Evolutionary conservation across 2,888 invertebrate species (phyloP).

Genomic region (Chaitophorus viminalis): DNA sequence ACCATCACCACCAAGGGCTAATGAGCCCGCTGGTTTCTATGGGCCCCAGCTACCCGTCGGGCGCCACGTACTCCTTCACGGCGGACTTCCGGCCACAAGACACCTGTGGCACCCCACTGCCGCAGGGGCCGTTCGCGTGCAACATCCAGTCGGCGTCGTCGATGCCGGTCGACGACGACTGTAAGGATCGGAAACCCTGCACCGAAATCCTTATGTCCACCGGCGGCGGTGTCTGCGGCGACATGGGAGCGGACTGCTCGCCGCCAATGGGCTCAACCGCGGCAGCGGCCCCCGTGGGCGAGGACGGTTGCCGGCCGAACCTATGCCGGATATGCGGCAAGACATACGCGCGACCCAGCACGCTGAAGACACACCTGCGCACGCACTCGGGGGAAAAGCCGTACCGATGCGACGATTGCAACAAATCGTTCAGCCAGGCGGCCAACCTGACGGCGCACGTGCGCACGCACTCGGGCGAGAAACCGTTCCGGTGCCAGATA

Average conservation of each 20-base stretch:
- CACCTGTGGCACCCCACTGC: constrained; percentile 67
- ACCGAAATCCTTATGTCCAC: constrained; percentile 29
- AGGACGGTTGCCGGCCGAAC: constrained; percentile 76
- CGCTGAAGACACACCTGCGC: constrained; percentile 94
- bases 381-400: constrained; percentile 97
- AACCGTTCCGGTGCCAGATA: constrained; percentile 95
- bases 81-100: constrained; percentile 72
- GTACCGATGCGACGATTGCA: constrained; percentile 91
- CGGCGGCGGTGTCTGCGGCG: not conserved
- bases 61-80: constrained; percentile 82
- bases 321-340: constrained; percentile 95
- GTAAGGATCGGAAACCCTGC: constrained; percentile 36
- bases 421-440: constrained; percentile 97
- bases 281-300: constrained; percentile 28
- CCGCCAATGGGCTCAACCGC: constrained; percentile 5
- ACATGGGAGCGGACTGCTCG: not conserved
- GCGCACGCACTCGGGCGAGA: constrained; percentile 95
- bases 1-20: constrained; percentile 73
- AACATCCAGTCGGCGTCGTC: constrained; percentile 67
- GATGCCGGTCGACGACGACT: constrained; percentile 32
- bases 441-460: constrained; percentile 98
- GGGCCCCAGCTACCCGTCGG: constrained; percentile 69
- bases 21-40: constrained; percentile 72
- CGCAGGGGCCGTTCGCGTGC: constrained; percentile 55
- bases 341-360: constrained; percentile 95